Conservation (phyloP, 2,113 vertebrate species). For the Addax nasomaculatus region DNA sequence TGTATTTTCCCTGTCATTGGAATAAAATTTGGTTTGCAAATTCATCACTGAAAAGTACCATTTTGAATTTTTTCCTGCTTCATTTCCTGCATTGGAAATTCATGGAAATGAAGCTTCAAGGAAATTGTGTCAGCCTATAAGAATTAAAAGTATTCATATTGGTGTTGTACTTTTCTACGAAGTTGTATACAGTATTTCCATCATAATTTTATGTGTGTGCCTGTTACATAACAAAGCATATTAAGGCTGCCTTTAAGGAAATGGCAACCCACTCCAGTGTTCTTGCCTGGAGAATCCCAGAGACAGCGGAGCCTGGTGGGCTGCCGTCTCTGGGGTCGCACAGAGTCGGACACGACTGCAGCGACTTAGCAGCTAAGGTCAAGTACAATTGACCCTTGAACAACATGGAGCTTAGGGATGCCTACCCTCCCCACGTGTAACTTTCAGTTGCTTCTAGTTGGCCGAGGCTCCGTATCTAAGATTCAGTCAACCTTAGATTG, state of each 20-base stretch:
- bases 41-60: neutral
- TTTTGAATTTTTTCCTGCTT: neutral
- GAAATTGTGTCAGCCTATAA: neutral
- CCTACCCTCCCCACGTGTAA: neutral
- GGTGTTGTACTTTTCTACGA: neutral
- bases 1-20: neutral
- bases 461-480: neutral
- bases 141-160: neutral
- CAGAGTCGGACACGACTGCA: too few species aligned
- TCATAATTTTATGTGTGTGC: rapidly evolving
- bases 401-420: too few species aligned
- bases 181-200: rapidly evolving
- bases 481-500: neutral
- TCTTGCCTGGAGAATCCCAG: too few species aligned
- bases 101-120: neutral
- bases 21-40: neutral
- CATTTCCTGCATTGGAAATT: neutral
- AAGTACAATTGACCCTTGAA: neutral
- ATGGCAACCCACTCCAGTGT: too few species aligned
- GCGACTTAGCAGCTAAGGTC: too few species aligned
- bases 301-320: too few species aligned
- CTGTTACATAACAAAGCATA: neutral
- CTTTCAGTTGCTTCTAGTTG: neutral
- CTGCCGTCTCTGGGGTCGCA: too few species aligned
- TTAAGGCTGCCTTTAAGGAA: neutral